Base-by-base conservation (phyloP, 2,797 vertebrate species). In the Phalloptychus januarius region DNA sequence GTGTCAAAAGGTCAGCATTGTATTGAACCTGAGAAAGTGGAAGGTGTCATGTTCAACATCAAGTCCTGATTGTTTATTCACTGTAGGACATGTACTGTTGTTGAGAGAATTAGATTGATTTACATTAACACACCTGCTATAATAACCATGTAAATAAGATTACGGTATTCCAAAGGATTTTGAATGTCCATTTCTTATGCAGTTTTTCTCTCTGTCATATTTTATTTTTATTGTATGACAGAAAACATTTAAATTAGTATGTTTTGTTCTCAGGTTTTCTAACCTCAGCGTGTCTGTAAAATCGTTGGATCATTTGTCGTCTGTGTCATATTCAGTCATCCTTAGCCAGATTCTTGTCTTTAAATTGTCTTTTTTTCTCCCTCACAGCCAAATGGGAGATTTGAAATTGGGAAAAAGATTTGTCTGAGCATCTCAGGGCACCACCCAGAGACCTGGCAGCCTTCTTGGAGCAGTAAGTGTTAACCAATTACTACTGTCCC, bases 371-470 rank as follows among this genome's bases (percentile, higher is more conserved):
- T 46, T 71, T 56, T 36, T 36, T 13, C 52, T 71, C 50, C 16
- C n/a, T 81, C 2, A 20, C 73, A 99, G 98, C 96, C 97, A 28
- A 99, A 98, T 81, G 98, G 98, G 83, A 96, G 98, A 83, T 99
- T 99, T 91, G 98, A 99, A 95, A 96, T 99, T 78, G 98, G 98
- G 79, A 99, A 99, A 94, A 99, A 99, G 91, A 99, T 99, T 91
- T 99, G 98, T 91, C 93, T 99, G 84, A 99, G 98, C 91, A 99
- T 99, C 93, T 99, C 98, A 82, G 98, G 98, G 74, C 98, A 99
- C 92, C 98, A 99, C 92, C 98, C 98, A 76, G 98, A 99, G 96
- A 99, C 98, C 13, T 99, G 98, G 98, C 98, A 99, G 87, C 98
- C 98, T 6, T 99, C 98, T 0, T 99, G 98, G 98, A 99, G 98